phyloP scores from a whole-genome alignment of 2,797 vertebrate genomes.

The Sarcophilus harrisii region DNA sequence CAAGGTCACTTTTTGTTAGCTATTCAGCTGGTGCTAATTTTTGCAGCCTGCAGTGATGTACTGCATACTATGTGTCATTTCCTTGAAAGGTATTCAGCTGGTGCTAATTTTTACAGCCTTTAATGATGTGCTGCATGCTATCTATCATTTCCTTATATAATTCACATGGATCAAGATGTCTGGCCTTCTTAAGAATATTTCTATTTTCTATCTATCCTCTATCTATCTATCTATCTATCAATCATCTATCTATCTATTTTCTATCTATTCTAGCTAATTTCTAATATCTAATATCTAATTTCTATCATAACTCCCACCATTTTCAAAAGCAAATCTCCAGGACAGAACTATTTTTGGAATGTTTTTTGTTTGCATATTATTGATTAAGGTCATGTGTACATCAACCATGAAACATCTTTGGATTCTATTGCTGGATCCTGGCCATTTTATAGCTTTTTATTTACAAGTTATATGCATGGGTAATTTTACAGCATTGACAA shows the following conservation, averaged over 20 bases:
- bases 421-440: neutral
- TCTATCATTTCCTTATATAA: neutral
- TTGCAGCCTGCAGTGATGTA: neutral
- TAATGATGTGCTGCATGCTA: neutral
- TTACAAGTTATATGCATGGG: too few relatives aligned
- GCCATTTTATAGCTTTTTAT: neutral
- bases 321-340: neutral
- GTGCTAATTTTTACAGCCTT: neutral
- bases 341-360: neutral
- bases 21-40: neutral
- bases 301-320: neutral
- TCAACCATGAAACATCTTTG: neutral
- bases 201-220: too few relatives aligned
- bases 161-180: neutral
- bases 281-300: neutral
- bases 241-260: too few relatives aligned
- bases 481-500: too few relatives aligned
- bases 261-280: too few relatives aligned
- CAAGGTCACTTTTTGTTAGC: neutral
- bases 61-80: neutral
- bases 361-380: neutral
- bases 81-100: neutral
- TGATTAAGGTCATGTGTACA: neutral
- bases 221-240: too few relatives aligned
- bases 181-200: neutral